These are phyloP conservation scores for Thripadectes ignobilis DNA, from an alignment of 2,797 vertebrate genomes.

Conservation along the genomic window DNA sequence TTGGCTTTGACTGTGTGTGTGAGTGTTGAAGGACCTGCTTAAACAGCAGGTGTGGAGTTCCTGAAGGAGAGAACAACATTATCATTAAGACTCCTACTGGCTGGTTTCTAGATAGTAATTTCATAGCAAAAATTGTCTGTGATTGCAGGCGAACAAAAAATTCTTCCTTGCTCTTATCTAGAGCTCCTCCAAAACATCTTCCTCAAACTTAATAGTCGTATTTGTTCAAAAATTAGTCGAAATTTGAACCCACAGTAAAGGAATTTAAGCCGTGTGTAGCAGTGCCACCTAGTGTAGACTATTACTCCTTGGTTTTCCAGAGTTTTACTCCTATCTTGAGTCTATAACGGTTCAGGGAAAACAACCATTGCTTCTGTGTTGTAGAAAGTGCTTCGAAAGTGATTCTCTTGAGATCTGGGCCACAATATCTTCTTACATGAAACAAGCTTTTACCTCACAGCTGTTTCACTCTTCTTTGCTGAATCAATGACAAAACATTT, in stretches of 20 bases:
- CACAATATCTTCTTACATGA: not conserved
- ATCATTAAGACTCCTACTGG: not conserved
- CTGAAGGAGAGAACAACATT: not conserved
- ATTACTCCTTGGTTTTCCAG: not conserved
- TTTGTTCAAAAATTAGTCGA: not conserved
- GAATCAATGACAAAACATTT: not conserved
- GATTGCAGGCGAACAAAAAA: not conserved
- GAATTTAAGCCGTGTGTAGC: not conserved
- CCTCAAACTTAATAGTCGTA: not conserved
- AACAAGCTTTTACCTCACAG: not conserved
- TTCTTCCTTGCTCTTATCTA: not conserved
- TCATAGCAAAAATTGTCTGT: not conserved
- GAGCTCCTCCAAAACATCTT: not conserved
- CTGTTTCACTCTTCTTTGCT: not conserved
- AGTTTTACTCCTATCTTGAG: not conserved
- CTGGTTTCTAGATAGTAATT: not conserved
- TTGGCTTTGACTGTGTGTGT: not conserved
- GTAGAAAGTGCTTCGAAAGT: not conserved
- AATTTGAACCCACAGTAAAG: not conserved
- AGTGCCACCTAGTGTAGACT: constrained; percentile 58
- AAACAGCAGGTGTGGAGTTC: not conserved
- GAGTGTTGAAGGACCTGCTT: not conserved
- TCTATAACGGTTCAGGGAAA: not conserved
- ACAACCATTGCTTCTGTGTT: not conserved
- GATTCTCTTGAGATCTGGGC: not conserved